A percentile compares a stretch with the other conserved stretches of the same genome.
Conservation (phyloP, 2,888 invertebrate genomes). For the Meiosimyza decipiens region DNA sequence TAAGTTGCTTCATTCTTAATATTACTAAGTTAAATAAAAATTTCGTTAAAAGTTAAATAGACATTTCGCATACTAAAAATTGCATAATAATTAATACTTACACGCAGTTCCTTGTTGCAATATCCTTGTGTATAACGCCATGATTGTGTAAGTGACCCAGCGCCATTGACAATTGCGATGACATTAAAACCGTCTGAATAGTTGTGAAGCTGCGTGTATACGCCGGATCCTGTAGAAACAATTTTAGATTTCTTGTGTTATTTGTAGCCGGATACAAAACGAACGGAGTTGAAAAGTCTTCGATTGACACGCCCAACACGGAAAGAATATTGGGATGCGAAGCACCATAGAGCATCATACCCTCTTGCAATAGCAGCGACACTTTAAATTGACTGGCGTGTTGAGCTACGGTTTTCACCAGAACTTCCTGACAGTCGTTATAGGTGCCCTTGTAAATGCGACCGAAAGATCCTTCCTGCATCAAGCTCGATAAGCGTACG, state of each 20-base stretch:
- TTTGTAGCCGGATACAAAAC: slow-evolving; percentile 77
- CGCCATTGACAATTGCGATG: slow-evolving; percentile 86
- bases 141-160: slow-evolving; percentile 89
- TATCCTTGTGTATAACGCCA: slow-evolving; percentile 87
- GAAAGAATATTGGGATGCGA: slow-evolving; percentile 81
- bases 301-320: slow-evolving; percentile 88
- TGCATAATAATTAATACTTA: slow-evolving; percentile 68
- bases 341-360: slow-evolving; percentile 73
- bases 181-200: slow-evolving; percentile 85
- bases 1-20: too few relatives aligned
- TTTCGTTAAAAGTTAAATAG: too few relatives aligned
- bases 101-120: slow-evolving; percentile 92
- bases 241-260: slow-evolving; percentile 69
- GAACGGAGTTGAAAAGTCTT: slow-evolving; percentile 89
- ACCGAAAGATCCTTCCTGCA: slow-evolving; percentile 89
- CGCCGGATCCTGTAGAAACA: slow-evolving; percentile 62
- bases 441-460: slow-evolving; percentile 84
- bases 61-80: too few relatives aligned
- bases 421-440: slow-evolving; percentile 80
- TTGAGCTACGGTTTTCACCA: slow-evolving; percentile 90
- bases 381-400: slow-evolving; percentile 91
- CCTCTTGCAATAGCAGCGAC: slow-evolving; percentile 82
- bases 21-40: neutral
- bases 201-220: slow-evolving; percentile 69
- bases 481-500: slow-evolving; percentile 80